These are phyloP conservation scores for Microdon myrmicae DNA, from an alignment of 2,888 invertebrate genomes.

Conservation along the genomic window DNA sequence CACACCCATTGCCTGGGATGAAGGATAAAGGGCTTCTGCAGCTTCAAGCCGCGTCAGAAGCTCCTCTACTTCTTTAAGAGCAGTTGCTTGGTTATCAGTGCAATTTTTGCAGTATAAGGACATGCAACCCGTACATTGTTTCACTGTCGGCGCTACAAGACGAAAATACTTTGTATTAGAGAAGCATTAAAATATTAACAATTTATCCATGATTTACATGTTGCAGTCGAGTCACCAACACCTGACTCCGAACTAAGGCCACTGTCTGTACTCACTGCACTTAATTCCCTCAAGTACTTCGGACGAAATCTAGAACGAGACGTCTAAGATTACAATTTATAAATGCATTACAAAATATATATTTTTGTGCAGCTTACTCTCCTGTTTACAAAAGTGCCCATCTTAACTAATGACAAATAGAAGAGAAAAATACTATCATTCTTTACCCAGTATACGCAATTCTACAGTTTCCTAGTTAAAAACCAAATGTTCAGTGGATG, in stretches of 20 bases:
- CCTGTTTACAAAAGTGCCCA: too few species aligned
- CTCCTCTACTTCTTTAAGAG: slow-evolving; percentile 78
- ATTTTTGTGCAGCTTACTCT: too few species aligned
- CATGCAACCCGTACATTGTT: slow-evolving; percentile 74
- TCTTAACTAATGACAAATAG: not conserved
- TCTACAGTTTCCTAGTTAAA: too few species aligned
- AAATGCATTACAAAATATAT: too few species aligned
- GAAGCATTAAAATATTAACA: not conserved
- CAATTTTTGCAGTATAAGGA: slow-evolving; percentile 79
- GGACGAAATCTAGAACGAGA: slow-evolving; percentile 57
- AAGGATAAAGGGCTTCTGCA: slow-evolving; percentile 85
- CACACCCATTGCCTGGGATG: slow-evolving; percentile 79
- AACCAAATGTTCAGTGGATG: too few species aligned
- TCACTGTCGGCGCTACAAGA: slow-evolving; percentile 57
- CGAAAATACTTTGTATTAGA: not conserved
- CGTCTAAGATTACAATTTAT: not conserved
- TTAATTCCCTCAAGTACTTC: slow-evolving; percentile 59
- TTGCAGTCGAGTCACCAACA: slow-evolving; percentile 56
- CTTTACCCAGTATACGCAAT: too few species aligned
- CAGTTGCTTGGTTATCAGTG: slow-evolving; percentile 77
- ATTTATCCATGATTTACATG: slow-evolving; percentile 58
- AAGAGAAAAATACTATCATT: too few species aligned
- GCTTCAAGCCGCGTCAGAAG: slow-evolving; percentile 79
- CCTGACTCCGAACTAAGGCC: slow-evolving; percentile 59
- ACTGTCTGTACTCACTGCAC: slow-evolving; percentile 63